Base-by-base conservation (phyloP, 2,113 vertebrate species). In the Takifugu bimaculatus region DNA sequence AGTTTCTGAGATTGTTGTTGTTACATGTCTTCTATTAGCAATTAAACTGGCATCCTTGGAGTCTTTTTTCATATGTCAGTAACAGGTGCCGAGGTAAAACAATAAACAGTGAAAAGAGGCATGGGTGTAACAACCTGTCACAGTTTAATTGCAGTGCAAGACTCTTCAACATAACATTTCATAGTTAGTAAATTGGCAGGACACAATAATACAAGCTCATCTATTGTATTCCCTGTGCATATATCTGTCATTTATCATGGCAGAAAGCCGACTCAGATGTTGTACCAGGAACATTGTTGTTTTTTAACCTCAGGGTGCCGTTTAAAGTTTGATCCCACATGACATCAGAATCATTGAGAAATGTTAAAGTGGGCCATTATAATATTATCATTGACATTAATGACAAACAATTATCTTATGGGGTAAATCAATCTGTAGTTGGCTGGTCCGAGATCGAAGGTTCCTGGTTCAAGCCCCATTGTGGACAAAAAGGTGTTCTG, bases 1-100 rank as follows among this genome's bases (percentile, higher is more conserved):
- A 50, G 60, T 78, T 85, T 74, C 70, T 68, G 61, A 78, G 66
- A 78, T 81, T 68, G 54, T 54, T 86, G 85, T 84, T 78, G 75
- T 87, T 84, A 86, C 84, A 78, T 14, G 80, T 83, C 72, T 75
- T 80, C 74, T 79, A 83, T 84, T 83, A 85, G 89, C 89, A 87
- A 90, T 91, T 90, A 85, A 84, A 79, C 77, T 60, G 85, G 72
- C 68, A 56, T 73, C 64, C 73, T 74, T 70, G 85, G 77, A 76
- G 72, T 75, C n/a, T 48, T 72, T 84, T 82, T 79, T 74, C 75
- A 55, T 60, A 59, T 57, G 57, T 65, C 42, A 70, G 74, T n/a
- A 88, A 85, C 82, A 81, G 81, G 82, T 88, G 85, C 77, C 61
- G 66, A 63, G 70, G 72, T 74, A 63, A 59, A 70, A 82, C 80